Base-by-base conservation (phyloP, 2,113 vertebrate genomes). In the Phainopepla nitens region DNA sequence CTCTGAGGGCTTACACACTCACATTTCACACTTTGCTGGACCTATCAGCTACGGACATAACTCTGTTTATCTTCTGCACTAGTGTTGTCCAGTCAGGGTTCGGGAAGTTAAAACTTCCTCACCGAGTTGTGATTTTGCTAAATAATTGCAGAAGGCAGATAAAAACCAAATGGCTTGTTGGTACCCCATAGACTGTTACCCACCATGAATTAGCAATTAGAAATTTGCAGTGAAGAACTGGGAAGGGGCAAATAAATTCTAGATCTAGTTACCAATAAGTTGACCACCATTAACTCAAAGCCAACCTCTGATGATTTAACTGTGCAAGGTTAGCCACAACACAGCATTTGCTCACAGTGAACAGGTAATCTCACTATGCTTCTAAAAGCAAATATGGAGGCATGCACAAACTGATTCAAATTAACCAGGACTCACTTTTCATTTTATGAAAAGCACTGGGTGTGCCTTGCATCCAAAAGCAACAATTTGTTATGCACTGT, bases 371-470 rank as follows among this genome's bases (percentile, higher is more conserved):
- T 96, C 84, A 87, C 84, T 56, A 11, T 47, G 86, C 94, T 97
- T 92, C 90, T 61, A 93, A 97, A 69, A 27, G 44, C 57, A 56
- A 81, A 94, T 81, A 86, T 14, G 64, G 82, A 96, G 89, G 77
- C 93, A 96, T 61, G 90, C 84, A 84, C 80, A 95, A 96, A 96
- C 60, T 71, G 87, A 93, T 93, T 95, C 44, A 92, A 92, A 96
- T 93, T 90, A 97, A 94, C 60, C 83, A 96, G 64, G 87, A 95
- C 85, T 95, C 93, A 56, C 90, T 89, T 83, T 75, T 82, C 76
- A 45, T 94, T 95, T 97, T 81, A 89, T 78, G 93, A 94, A 96
- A 98, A 96, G 89, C 78, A n/a, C 25, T 64, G 87, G 92, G 93
- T 28, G 68, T 96, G 89, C 97, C 94, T 90, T 77, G 89, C 94